Percentiles rank a stretch among this genome's conserved stretches.
Conservation (phyloP, 37 sponge, comb jelly and placozoan genomes). For the Spongilla lacustris region DNA sequence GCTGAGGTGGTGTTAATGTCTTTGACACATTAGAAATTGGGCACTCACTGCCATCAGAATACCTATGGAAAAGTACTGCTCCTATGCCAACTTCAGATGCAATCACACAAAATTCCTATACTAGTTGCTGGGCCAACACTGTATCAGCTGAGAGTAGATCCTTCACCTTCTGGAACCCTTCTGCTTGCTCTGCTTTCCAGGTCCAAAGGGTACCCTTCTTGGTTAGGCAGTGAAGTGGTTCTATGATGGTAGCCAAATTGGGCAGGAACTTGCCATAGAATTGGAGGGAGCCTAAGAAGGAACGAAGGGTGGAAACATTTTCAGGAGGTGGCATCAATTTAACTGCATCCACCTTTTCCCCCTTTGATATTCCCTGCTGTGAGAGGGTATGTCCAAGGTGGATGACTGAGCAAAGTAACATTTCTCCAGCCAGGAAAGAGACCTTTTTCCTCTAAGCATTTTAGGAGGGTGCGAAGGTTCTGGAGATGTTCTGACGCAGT, state of each 20-base stretch:
- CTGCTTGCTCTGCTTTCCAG: constrained; percentile 6
- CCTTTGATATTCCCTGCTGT: neutral
- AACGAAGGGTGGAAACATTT: constrained; percentile 24
- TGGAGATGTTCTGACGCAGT: constrained; percentile 20
- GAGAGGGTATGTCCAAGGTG: constrained; percentile 41
- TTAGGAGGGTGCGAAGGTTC: constrained; percentile 8
- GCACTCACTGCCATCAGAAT: constrained; percentile 4
- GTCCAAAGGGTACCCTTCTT: constrained; percentile 2
- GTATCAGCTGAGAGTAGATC: neutral
- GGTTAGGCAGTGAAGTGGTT: constrained; percentile 23
- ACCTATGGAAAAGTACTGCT: neutral
- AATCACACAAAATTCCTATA: constrained; percentile 13
- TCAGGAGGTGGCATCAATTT: constrained; percentile 26
- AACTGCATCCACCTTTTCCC: too few species aligned
- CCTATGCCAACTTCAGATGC: constrained; percentile 15
- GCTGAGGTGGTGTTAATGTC: neutral
- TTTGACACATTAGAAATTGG: constrained; percentile 3
- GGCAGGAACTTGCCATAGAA: constrained; percentile 53
- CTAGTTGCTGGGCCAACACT: constrained; percentile 15
- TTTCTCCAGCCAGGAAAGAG: constrained; percentile 17
- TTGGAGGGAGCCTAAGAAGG: constrained; percentile 42
- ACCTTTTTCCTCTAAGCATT: constrained; percentile 21
- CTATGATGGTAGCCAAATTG: constrained; percentile 15
- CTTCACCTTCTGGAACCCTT: constrained; percentile 19
- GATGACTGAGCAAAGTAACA: constrained; percentile 21